Percentiles rank a stretch among this genome's conserved stretches.
phyloP scores from a whole-genome alignment of 2,797 vertebrate species.

The Glyptemys insculpta region DNA sequence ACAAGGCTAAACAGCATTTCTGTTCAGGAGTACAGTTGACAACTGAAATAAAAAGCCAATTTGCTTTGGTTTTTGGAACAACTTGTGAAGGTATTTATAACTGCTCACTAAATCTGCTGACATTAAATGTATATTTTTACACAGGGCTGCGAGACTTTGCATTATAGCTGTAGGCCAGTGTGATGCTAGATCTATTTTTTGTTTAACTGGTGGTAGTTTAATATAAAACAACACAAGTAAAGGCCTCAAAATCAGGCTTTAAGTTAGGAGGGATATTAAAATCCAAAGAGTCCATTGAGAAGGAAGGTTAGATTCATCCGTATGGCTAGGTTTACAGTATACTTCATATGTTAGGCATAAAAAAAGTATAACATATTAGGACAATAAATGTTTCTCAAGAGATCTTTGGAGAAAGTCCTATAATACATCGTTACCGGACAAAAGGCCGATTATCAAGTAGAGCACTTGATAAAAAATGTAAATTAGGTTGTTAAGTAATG shows the following conservation, averaged over 20 bases:
- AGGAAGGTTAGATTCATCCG: not conserved
- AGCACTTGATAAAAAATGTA: not conserved
- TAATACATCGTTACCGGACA: not conserved
- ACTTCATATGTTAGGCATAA: accelerated
- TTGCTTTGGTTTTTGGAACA: not conserved
- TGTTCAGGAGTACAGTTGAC: not conserved
- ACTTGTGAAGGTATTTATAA: not conserved
- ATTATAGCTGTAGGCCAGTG: not conserved
- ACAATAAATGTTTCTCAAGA: not conserved
- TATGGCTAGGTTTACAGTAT: not conserved
- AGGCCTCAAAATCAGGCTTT: not conserved
- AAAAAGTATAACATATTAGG: not conserved
- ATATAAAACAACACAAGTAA: not conserved
- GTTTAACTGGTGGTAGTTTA: not conserved
- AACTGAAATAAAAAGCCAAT: not conserved
- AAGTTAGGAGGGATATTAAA: not conserved
- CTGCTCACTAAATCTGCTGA: not conserved
- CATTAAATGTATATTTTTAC: not conserved
- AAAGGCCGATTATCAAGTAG: not conserved
- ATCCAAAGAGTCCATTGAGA: accelerated
- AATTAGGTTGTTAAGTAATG: not conserved
- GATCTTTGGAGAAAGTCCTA: not conserved
- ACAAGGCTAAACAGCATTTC: not conserved
- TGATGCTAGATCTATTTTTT: not conserved
- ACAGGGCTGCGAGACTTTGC: not conserved